Evolutionary conservation across 2,113 vertebrate genomes (phyloP).

Genomic region (Hemibagrus wyckioides): DNA sequence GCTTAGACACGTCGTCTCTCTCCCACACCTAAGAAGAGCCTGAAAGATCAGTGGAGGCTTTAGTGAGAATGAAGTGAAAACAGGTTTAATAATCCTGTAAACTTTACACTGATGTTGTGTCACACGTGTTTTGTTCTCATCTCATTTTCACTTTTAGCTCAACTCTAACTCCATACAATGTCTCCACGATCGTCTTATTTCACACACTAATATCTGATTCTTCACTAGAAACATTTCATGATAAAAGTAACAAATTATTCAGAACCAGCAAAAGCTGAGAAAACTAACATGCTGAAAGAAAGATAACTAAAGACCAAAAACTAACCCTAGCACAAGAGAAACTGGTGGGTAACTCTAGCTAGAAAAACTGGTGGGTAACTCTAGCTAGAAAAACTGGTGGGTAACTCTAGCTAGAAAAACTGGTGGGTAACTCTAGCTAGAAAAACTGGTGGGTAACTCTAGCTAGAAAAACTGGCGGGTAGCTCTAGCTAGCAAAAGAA

Average conservation of each 20-base stretch:
- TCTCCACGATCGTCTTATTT: not conserved
- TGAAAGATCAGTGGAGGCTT: not conserved
- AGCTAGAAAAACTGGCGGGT: not conserved
- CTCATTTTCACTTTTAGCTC: not conserved
- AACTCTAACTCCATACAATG: not conserved
- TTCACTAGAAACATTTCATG: not conserved
- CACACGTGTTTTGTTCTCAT: not conserved
- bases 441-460: too few species aligned
- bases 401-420: not conserved
- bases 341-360: too few species aligned
- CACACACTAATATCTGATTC: not conserved
- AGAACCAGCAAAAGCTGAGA: not conserved
- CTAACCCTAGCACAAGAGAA: not conserved
- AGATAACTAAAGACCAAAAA: not conserved
- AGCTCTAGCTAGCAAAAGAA: not conserved
- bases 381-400: not conserved
- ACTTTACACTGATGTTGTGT: not conserved
- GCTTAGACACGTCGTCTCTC: conserved; percentile 8
- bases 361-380: not conserved
- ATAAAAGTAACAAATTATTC: not conserved
- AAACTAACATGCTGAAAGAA: not conserved
- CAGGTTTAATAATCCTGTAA: not conserved
- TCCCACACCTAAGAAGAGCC: not conserved
- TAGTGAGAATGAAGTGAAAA: not conserved
- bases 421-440: too few species aligned